These are phyloP conservation scores for Huso huso DNA, from an alignment of 2,797 vertebrate genomes.

Conservation along the genomic window DNA sequence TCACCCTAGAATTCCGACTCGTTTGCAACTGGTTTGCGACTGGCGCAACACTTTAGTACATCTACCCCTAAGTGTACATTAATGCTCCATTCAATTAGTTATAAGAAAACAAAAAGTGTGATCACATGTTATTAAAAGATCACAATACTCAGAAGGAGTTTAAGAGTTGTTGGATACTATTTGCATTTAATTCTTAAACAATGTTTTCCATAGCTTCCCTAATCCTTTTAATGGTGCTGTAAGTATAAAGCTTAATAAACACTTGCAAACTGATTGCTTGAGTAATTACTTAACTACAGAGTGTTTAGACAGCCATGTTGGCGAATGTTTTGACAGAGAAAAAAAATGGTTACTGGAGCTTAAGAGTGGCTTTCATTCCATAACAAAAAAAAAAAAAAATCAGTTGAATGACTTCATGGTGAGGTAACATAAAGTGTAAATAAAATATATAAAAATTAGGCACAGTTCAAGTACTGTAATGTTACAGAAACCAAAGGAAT, in stretches of 20 bases:
- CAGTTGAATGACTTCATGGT: neutral
- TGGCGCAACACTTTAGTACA: too few species aligned
- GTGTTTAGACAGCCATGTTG: conserved; percentile 8
- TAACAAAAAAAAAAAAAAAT: neutral
- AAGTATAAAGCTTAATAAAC: neutral
- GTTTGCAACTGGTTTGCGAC: too few species aligned
- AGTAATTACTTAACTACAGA: conserved; percentile 2
- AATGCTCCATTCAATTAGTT: conserved; percentile 42
- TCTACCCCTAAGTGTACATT: too few species aligned
- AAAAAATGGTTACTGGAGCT: neutral
- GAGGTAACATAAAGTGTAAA: conserved; percentile 6
- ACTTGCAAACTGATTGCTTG: conserved; percentile 4
- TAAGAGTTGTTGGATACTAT: conserved; percentile 12
- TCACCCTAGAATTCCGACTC: too few species aligned
- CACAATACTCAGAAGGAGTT: conserved; percentile 28
- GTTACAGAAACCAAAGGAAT: neutral
- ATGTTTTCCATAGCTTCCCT: conserved; percentile 4
- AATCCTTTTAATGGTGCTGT: conserved; percentile 3
- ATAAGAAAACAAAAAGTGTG: conserved; percentile 48
- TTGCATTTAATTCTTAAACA: conserved; percentile 19
- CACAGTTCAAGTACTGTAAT: neutral
- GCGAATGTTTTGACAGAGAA: conserved; percentile 1
- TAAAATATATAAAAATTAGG: conserved; percentile 8
- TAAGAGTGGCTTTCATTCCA: neutral
- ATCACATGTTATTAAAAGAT: conserved; percentile 51